phyloP scores from a whole-genome alignment of 2,888 invertebrate species.

The Meiosimyza platycephala region DNA sequence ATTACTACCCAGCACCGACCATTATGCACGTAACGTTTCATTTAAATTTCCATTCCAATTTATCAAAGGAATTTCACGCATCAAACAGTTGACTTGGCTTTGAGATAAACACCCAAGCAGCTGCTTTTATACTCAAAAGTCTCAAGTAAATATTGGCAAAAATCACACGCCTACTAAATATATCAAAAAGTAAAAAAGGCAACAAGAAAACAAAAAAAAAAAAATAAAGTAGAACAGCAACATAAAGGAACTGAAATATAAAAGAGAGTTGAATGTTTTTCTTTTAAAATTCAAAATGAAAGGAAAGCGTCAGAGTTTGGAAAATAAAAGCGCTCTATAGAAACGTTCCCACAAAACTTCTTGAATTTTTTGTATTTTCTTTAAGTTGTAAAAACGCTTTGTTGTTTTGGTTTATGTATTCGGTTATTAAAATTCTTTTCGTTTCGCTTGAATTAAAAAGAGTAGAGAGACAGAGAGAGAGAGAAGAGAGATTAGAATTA shows the following conservation, averaged over 20 bases:
- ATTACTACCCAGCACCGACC: too few relatives aligned
- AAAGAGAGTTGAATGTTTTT: not conserved
- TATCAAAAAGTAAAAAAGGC: too few relatives aligned
- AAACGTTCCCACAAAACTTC: constrained; percentile 45
- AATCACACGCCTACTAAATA: too few relatives aligned
- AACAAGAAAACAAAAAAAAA: not conserved
- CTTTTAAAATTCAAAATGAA: too few relatives aligned
- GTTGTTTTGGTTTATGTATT: constrained; percentile 27
- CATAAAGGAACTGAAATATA: not conserved
- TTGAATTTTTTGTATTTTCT: not conserved
- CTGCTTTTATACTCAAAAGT: too few relatives aligned
- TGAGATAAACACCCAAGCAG: too few relatives aligned
- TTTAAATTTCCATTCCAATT: too few relatives aligned
- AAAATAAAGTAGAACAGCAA: not conserved
- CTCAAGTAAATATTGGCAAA: too few relatives aligned
- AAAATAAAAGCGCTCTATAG: constrained; percentile 31
- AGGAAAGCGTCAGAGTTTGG: not conserved
- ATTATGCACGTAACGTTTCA: too few relatives aligned
- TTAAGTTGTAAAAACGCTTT: constrained; percentile 1
- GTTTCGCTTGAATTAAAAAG: constrained; percentile 50
- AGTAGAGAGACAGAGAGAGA: constrained; percentile 44
- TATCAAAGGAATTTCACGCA: too few relatives aligned
- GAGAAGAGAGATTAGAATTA: constrained; percentile 22
- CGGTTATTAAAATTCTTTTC: constrained; percentile 34
- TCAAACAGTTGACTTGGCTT: too few relatives aligned